Evolutionary conservation across 2,113 vertebrate genomes (phyloP).

Genomic region (Crocuta crocuta): DNA sequence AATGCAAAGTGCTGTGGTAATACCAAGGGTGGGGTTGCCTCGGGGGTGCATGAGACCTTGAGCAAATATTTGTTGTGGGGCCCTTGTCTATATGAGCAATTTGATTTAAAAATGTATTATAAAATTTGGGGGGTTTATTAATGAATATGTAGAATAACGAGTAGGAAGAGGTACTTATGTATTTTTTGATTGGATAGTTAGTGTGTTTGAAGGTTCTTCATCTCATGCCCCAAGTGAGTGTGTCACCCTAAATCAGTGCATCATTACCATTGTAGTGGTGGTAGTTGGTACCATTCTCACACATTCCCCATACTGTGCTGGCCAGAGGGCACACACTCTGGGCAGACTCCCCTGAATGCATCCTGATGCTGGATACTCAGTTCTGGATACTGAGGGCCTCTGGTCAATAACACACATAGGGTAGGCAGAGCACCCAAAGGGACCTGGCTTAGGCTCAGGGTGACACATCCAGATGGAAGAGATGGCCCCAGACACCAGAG

Average conservation of each 20-base stretch:
- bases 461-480: neutral
- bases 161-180: neutral
- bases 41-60: neutral
- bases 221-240: neutral
- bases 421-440: neutral
- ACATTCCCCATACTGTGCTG: neutral
- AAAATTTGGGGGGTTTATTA: neutral
- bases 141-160: neutral
- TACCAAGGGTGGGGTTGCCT: neutral
- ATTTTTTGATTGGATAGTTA: neutral
- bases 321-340: neutral
- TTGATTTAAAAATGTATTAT: neutral
- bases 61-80: neutral
- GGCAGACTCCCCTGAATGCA: neutral
- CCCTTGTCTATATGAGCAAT: neutral
- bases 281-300: neutral
- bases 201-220: neutral
- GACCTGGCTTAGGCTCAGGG: neutral
- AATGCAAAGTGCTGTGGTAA: neutral
- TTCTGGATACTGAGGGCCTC: neutral
- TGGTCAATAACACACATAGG: too few species aligned
- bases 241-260: neutral
- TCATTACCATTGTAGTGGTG: neutral
- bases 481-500: neutral
- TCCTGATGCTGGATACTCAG: neutral